Base-by-base conservation (phyloP, 2,797 vertebrate genomes). In the Champsocephalus esox region DNA sequence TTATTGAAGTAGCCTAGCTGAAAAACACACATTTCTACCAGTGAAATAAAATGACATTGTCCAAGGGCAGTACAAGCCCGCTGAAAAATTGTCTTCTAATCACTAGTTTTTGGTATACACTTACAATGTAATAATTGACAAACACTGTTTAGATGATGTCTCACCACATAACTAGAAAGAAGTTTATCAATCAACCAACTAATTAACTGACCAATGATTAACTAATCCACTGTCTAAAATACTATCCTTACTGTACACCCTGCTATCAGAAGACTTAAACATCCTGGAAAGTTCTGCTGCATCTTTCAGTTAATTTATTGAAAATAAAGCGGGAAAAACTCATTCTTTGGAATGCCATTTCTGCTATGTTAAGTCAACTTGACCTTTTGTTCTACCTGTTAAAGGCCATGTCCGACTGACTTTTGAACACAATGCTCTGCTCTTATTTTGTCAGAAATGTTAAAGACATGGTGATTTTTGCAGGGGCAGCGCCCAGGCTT, bases 401-500 rank as follows among this genome's bases (percentile, higher is more conserved):
- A 65, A 89, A 80, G 61, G 50, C 41, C 12, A 49, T 13, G 14
- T 50, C 60, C 60, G 71, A 59, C 50, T 62, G 54, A 66, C 60
- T 75, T 86, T 58, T 70, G 54, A 90, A 67, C 12, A 72, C 73
- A 80, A 79, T 70, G 73, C 54, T 60, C 70, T 79, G 45, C 75
- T 85, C 82, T 82, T 83, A 79, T 84, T 88, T 86, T 84, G 78
- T 88, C 69, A 90, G 79, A 89, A 89, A 89, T 87, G 83, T 84
- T 92, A 86, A 91, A 88, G 86, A 86, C 68, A 81, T 84, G 80
- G 67, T 91, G 82, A 92, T 93, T 28, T 28, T 92, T 89, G 82
- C 86, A 84, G 74, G 77, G 79, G 80, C 85, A 81, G 80, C 0
- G 66, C 73, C 70, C 3, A 0, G 66, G 68, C 49, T 78, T 72